Conservation (phyloP, 2,797 vertebrate species). For the Masticophis lateralis region DNA sequence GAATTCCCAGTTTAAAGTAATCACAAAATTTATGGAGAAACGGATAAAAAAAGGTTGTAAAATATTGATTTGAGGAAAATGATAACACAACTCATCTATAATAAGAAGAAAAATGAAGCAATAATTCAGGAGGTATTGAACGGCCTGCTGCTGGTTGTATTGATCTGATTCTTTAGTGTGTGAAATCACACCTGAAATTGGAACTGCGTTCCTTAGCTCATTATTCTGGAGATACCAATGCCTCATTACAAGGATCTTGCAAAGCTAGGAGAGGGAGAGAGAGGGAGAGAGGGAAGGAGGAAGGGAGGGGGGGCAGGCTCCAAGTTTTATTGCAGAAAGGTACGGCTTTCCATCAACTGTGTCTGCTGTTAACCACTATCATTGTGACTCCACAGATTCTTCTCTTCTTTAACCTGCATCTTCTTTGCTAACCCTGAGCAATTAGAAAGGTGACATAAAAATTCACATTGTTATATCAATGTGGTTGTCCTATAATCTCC, state of each 20-base stretch:
- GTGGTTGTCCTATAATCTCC: background rate
- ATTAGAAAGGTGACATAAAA: background rate
- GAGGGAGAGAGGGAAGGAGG: conserved; percentile 44
- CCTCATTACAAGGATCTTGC: conserved; percentile 85
- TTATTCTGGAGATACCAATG: conserved; percentile 86
- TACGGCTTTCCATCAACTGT: conserved; percentile 50
- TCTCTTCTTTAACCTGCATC: conserved; percentile 22
- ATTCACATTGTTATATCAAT: background rate
- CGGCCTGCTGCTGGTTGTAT: conserved; percentile 86
- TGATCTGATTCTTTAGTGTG: conserved; percentile 85
- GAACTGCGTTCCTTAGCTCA: conserved; percentile 76
- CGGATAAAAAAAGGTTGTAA: conserved; percentile 98
- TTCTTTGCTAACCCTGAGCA: background rate
- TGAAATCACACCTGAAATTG: conserved; percentile 90
- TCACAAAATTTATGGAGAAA: conserved; percentile 99
- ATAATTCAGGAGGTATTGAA: conserved; percentile 96
- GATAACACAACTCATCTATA: conserved; percentile 93
- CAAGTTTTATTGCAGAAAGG: conserved; percentile 53
- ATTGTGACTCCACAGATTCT: conserved; percentile 11
- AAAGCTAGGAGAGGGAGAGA: conserved; percentile 69
- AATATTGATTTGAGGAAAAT: conserved; percentile 92
- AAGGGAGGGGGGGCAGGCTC: conserved; percentile 27
- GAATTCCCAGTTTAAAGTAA: conserved; percentile 99
- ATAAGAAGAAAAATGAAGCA: conserved; percentile 98
- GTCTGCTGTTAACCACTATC: conserved; percentile 38